Base-by-base conservation (phyloP, 1,140 invertebrate species). In the Sinonovacula constricta region DNA sequence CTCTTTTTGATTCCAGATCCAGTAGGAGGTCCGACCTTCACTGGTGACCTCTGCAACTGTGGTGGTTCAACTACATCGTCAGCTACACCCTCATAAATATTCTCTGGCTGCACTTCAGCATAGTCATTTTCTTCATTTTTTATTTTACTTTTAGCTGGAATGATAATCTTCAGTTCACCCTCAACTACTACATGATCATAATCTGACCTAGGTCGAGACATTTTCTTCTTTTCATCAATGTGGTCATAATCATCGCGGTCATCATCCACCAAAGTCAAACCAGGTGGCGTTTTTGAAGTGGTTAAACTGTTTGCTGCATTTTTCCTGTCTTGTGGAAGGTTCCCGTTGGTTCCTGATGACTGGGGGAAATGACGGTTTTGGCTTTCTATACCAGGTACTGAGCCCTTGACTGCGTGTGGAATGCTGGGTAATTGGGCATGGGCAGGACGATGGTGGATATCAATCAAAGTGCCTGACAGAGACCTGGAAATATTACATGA, bases 161-260 rank as follows among this genome's bases (percentile, higher is more conserved):
- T 36, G 24, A 78, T 63, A 33, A 28, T 54, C 36, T 59, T 62
- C 51, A 51, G 36, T n/a, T 59, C 66, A 54, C 28, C 54, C 51
- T 69, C 75, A 33, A 78, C 31, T n/a, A 78, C 75, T 49, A 78
- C 75, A 62, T 78, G 75, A 30, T 78, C 75, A 53, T 78, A 78
- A 78, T 78, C 67, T 30, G 75, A 78, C 22, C 65, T 26, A 3
- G 66, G 57, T 60, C 67, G 7, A 2, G 49, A n/a, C 28, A 69
- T 78, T 34, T 78, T 59, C 3, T 28, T 49, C 36, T 26, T 45
- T 49, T 62, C 66, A 18, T 69, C 75, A 34, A 78, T 68, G 28
- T 78, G 75, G 28, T 78, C 75, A 54, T 78, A 78, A 39, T 78
- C 75, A 39, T 69, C 65, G 36, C 26, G 39, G 12, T 26, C 57